Percentiles rank a stretch among this genome's conserved stretches.
Evolutionary conservation across 37 sponge, comb jelly and placozoan genomes (phyloP).

Genomic region (Axinella damicornis): DNA sequence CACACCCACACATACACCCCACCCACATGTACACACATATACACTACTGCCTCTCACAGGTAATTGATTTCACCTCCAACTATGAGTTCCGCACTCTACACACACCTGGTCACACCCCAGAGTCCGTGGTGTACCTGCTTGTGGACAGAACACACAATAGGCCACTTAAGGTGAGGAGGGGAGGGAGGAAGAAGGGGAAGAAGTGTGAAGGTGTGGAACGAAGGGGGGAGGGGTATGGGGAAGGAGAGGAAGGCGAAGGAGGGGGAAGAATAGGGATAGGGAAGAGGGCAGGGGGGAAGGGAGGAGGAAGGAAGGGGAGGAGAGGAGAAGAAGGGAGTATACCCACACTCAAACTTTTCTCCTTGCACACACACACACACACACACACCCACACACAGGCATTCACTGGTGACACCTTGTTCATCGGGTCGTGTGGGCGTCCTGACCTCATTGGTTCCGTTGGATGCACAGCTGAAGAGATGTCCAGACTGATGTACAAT

Average conservation of each 20-base stretch:
- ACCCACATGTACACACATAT: no score
- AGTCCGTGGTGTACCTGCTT: conserved; percentile 85
- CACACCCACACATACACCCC: no score
- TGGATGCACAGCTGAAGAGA: conserved; percentile 77
- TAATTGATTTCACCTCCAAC: conserved; percentile 62
- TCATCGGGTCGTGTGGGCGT: conserved; percentile 92
- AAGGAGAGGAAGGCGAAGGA: no score
- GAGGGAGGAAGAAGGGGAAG: no score
- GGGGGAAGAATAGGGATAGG: background rate
- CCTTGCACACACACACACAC: background rate
- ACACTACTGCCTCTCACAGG: conserved; percentile 34
- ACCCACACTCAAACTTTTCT: background rate
- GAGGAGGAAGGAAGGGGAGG: background rate
- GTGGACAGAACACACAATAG: conserved; percentile 52
- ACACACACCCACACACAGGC: conserved; percentile 43
- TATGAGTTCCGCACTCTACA: conserved; percentile 66
- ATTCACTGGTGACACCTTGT: conserved; percentile 94
- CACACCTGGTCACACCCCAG: conserved; percentile 93
- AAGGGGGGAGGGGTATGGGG: no score
- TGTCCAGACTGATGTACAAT: conserved; percentile 84
- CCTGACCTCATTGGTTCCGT: conserved; percentile 88
- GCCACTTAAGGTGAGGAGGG: conserved; percentile 56
- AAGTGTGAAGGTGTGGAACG: no score
- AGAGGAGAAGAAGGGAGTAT: no score
- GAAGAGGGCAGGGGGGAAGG: no score